Conservation (phyloP, 2,113 vertebrate genomes). For the Engraulis encrasicolus region DNA sequence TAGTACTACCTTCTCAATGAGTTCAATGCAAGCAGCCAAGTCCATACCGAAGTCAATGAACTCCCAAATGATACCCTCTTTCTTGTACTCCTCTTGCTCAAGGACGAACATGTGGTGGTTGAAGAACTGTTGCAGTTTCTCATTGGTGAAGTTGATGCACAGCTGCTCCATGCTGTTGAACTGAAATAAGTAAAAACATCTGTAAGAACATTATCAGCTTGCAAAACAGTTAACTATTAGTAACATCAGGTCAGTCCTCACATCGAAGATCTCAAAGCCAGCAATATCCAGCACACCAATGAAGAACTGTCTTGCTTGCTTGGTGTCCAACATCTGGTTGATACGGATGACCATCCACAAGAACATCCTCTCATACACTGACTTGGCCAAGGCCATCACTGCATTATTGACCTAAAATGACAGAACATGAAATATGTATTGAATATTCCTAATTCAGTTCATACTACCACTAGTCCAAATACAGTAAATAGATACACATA, state of each 20-base stretch:
- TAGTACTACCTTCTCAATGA: slow-evolving; percentile 81
- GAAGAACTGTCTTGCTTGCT: slow-evolving; percentile 60
- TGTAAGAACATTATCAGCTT: background rate
- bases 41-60: slow-evolving; percentile 92
- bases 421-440: background rate
- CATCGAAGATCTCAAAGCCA: slow-evolving; percentile 55
- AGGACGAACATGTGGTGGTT: slow-evolving; percentile 83
- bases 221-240: background rate
- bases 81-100: slow-evolving; percentile 87
- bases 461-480: too few species aligned
- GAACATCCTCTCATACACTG: slow-evolving; percentile 72
- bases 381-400: too few species aligned
- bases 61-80: slow-evolving; percentile 85
- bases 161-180: slow-evolving; percentile 87
- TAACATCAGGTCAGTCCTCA: slow-evolving; percentile 13
- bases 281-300: slow-evolving; percentile 54
- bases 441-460: too few species aligned
- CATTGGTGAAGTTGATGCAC: slow-evolving; percentile 89
- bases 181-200: slow-evolving; percentile 55
- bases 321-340: slow-evolving; percentile 76
- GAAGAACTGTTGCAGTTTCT: slow-evolving; percentile 89
- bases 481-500: too few species aligned
- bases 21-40: slow-evolving; percentile 86
- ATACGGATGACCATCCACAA: slow-evolving; percentile 77
- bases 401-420: too few species aligned